Evolutionary conservation across 2,113 vertebrate genomes (phyloP).

Genomic region (Strigops habroptila): DNA sequence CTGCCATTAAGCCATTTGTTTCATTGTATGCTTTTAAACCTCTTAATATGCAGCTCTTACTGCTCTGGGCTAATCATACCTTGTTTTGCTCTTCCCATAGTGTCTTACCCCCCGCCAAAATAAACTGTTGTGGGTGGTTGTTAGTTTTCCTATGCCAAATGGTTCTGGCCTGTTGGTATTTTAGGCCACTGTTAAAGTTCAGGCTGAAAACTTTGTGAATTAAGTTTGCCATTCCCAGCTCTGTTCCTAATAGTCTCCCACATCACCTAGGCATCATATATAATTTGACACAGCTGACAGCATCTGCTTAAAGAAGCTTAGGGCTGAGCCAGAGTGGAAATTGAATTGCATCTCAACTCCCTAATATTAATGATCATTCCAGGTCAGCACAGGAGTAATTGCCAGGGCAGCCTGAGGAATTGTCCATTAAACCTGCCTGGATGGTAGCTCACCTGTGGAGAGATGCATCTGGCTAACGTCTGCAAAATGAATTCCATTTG

Average conservation of each 20-base stretch:
- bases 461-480: background rate
- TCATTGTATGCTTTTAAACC: background rate
- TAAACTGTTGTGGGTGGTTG: background rate
- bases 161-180: background rate
- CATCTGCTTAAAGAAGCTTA: conserved; percentile 23
- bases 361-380: conserved; percentile 56
- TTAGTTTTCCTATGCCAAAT: background rate
- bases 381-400: conserved; percentile 52
- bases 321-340: conserved; percentile 20
- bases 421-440: conserved; percentile 38
- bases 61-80: background rate
- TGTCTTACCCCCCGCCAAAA: background rate
- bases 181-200: background rate
- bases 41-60: background rate
- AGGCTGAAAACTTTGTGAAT: conserved; percentile 27
- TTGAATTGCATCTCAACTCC: conserved; percentile 39
- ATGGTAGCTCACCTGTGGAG: conserved; percentile 35
- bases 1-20: background rate
- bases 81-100: background rate
- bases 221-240: background rate
- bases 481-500: conserved; percentile 14
- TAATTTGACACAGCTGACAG: conserved; percentile 55
- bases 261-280: background rate
- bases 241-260: background rate
- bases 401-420: conserved; percentile 28